A percentile compares a stretch with the other conserved stretches of the same genome.
These are phyloP conservation scores for Leuctra nigra DNA, from an alignment of 2,888 invertebrate genomes.

Conservation along the genomic window DNA sequence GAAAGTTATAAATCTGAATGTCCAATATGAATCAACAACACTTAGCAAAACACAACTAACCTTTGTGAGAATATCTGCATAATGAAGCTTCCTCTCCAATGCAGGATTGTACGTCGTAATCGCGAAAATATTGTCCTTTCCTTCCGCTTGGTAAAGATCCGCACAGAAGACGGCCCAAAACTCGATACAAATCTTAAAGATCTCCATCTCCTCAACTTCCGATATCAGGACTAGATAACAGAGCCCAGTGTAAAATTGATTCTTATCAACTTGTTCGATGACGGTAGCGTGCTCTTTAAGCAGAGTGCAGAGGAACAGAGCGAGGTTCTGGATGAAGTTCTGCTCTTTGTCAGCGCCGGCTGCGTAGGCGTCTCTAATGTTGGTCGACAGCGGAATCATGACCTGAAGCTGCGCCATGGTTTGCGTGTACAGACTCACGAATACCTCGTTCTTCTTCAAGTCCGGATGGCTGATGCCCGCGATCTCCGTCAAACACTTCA, in stretches of 20 bases:
- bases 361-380: slow-evolving; percentile 90
- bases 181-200: slow-evolving; percentile 98
- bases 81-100: too few species aligned
- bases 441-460: slow-evolving; percentile 83
- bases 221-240: slow-evolving; percentile 87
- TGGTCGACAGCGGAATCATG: slow-evolving; percentile 86
- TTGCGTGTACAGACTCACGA: slow-evolving; percentile 80
- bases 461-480: too few species aligned
- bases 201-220: slow-evolving; percentile 98
- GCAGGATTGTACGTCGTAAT: too few species aligned
- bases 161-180: slow-evolving; percentile 97
- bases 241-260: slow-evolving; percentile 69
- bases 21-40: too few species aligned
- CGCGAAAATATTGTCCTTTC: too few species aligned
- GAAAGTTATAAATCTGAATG: too few species aligned
- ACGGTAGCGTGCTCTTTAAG: slow-evolving; percentile 89
- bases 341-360: slow-evolving; percentile 94
- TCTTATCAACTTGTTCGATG: slow-evolving; percentile 73
- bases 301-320: slow-evolving; percentile 94
- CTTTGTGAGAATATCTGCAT: too few species aligned
- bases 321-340: slow-evolving; percentile 96
- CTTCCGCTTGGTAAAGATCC: too few species aligned
- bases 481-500: slow-evolving; percentile 98
- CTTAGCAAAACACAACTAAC: too few species aligned
- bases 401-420: slow-evolving; percentile 87